phyloP scores from a whole-genome alignment of 2,888 invertebrate species.

The Deilephila elpenor region DNA sequence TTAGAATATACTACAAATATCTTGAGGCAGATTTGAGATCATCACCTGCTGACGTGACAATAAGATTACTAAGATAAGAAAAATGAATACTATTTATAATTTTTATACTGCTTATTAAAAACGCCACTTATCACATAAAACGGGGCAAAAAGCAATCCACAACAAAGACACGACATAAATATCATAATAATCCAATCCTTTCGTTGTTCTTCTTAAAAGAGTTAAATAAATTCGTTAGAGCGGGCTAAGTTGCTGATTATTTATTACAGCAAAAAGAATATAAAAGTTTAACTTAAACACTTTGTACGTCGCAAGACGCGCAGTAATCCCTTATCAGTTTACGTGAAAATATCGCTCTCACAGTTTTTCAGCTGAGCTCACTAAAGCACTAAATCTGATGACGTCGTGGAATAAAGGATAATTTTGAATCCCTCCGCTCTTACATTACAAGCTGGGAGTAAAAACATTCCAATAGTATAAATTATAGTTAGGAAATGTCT shows the following conservation, averaged over 20 bases:
- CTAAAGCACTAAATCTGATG: conserved; percentile 33
- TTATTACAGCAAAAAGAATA: conserved; percentile 26
- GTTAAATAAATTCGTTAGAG: conserved; percentile 20
- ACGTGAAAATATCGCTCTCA: conserved; percentile 37
- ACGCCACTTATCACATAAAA: not conserved
- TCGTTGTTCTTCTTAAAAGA: conserved; percentile 22
- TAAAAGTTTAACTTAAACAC: conserved; percentile 26
- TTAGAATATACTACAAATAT: too few species aligned
- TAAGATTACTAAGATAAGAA: too few species aligned
- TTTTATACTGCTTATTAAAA: not conserved
- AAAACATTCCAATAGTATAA: conserved; percentile 32
- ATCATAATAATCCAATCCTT: conserved; percentile 13
- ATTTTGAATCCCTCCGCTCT: conserved; percentile 37
- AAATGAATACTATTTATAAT: not conserved
- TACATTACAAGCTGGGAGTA: conserved; percentile 32
- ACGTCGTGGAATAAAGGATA: conserved; percentile 33
- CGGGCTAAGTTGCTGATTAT: conserved; percentile 16
- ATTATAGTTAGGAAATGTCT: not conserved
- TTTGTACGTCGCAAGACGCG: conserved; percentile 25
- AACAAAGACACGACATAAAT: conserved; percentile 7
- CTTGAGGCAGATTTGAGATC: too few species aligned
- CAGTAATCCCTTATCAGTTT: conserved; percentile 32
- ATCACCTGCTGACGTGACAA: too few species aligned
- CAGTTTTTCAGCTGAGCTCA: conserved; percentile 36
- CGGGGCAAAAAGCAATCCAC: not conserved